Conservation (phyloP, 2,888 invertebrate species). For the Napeogenes sylphis region DNA sequence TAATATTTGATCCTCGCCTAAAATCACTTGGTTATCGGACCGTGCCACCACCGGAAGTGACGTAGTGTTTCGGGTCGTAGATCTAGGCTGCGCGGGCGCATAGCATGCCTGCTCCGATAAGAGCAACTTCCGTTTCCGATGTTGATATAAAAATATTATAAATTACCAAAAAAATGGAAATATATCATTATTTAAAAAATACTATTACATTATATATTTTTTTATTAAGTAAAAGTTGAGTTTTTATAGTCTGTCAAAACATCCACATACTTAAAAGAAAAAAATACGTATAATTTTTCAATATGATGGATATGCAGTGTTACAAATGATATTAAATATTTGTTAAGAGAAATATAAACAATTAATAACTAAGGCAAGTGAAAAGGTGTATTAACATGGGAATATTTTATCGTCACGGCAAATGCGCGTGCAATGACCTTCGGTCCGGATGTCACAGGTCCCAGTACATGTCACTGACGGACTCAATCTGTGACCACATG, state of each 20-base stretch:
- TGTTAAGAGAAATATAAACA: background rate
- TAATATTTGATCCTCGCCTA: background rate
- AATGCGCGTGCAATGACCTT: slow-evolving; percentile 54
- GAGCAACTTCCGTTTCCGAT: slow-evolving; percentile 73
- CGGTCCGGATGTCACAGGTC: slow-evolving; percentile 64
- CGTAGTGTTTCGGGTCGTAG: slow-evolving; percentile 36
- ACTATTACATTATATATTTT: too few species aligned
- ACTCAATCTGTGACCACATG: slow-evolving; percentile 8
- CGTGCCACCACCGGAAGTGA: slow-evolving; percentile 49
- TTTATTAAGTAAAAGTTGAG: too few species aligned
- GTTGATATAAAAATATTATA: slow-evolving; percentile 15
- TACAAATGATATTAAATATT: too few species aligned
- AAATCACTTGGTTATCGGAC: slow-evolving; percentile 7
- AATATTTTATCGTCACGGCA: slow-evolving; percentile 57
- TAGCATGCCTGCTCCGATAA: slow-evolving; percentile 45
- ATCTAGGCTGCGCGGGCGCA: slow-evolving; percentile 45
- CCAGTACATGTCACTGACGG: slow-evolving; percentile 20
- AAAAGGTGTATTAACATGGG: slow-evolving; percentile 31
- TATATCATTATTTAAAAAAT: too few species aligned
- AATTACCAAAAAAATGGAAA: background rate
- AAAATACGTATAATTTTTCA: too few species aligned
- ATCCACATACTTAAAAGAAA: too few species aligned
- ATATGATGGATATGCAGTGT: too few species aligned
- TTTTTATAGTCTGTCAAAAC: too few species aligned
- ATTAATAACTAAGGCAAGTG: background rate